Base-by-base conservation (phyloP, 1,140 invertebrate genomes). In the Temnothorax longispinosus region DNA sequence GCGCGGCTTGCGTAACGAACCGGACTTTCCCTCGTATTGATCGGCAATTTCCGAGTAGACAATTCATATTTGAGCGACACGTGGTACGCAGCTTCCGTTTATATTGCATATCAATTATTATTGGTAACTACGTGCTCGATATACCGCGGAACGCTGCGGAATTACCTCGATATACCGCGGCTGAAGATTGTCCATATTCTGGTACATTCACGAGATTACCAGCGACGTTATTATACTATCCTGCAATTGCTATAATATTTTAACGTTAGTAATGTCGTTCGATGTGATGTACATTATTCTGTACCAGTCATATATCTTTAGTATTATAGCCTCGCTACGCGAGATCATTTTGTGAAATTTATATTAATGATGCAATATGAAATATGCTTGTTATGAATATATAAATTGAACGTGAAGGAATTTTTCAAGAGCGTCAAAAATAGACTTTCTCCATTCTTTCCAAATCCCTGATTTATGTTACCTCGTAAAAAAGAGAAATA, bases 41-140 rank as follows among this genome's bases (percentile, higher is more conserved):
- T 74, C 67, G 65, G 47, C 50, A 50, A 74, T 74, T 47, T 44
- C 38, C 54, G 41, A 44, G 47, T 7, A 18, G 35, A 56, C 52
- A 7, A 21, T 41, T 41, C 35, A 7, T 32, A 69, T 69, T 56
- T 44, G 75, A 78, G 7, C 32, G 50, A 27, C 35, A 15, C 32
- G n/a, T 38, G 35, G 58, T 47, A n/a, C 8, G 27, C 18, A 56
- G 72, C 35, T 56, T 56, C 50, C 56, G 75, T 77, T 78, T 64
- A 32, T 32, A 64, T 4, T 32, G 56, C 21, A 32, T n/a, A 47
- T 77, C n/a, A 21, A 32, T 5, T 3, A 62, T 77, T 47, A 62
- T 76, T 8, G 38, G 21, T 62, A 77, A 77, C 21, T 62, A 15
- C 21, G 35, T 27, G 54, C 56, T 35, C 21, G 52, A 56, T 56